Conservation (phyloP, 2,888 invertebrate species). For the Pterostichus niger region DNA sequence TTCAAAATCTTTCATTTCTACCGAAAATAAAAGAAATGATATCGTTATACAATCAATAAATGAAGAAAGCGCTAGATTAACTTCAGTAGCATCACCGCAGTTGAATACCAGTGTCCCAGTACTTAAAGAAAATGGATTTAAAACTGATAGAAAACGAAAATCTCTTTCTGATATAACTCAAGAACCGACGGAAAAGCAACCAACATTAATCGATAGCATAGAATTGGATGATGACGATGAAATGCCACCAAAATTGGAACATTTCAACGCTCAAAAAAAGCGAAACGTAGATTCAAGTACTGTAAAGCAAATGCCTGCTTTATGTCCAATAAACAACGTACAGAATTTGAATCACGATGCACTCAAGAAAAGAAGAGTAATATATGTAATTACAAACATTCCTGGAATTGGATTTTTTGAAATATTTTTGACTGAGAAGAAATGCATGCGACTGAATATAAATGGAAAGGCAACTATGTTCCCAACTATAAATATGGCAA, state of each 20-base stretch:
- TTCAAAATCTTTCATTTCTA: not conserved
- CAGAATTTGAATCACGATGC: conserved; percentile 41
- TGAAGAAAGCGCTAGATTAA: conserved; percentile 16
- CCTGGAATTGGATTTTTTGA: conserved; percentile 68
- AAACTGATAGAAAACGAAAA: conserved; percentile 50
- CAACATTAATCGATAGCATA: conserved; percentile 75
- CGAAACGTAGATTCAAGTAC: not conserved
- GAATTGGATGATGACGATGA: conserved; percentile 71
- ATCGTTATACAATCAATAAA: conserved; percentile 43
- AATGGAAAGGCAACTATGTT: conserved; percentile 59
- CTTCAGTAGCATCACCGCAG: not conserved
- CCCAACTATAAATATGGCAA: conserved; percentile 39
- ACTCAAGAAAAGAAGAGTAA: conserved; percentile 21
- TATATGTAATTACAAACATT: conserved; percentile 67
- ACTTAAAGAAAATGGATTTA: conserved; percentile 10
- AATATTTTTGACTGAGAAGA: conserved; percentile 41
- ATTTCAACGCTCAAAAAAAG: conserved; percentile 10
- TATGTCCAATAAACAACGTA: conserved; percentile 45
- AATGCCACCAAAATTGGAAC: conserved; percentile 13
- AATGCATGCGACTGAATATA: conserved; percentile 13
- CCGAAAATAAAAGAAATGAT: conserved; percentile 31
- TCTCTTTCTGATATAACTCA: not conserved
- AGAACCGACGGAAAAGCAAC: conserved; percentile 69
- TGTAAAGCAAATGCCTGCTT: conserved; percentile 59
- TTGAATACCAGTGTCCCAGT: too few relatives aligned